Base-by-base conservation (phyloP, 2,113 vertebrate species). In the Myotis davidii region DNA sequence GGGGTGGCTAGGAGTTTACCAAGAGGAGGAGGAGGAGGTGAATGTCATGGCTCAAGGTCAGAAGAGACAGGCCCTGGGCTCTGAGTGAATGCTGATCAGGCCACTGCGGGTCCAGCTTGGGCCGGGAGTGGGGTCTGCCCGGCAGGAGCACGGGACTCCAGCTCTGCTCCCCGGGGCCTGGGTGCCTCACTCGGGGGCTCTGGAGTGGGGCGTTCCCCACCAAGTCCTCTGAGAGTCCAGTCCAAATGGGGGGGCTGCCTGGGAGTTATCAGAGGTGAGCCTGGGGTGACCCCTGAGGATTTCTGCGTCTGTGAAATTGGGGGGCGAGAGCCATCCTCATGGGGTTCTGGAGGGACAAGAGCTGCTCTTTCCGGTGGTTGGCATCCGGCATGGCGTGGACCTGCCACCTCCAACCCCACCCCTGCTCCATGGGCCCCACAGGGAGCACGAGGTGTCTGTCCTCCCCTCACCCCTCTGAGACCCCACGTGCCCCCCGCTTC, bases 311-410 rank as follows among this genome's bases (percentile, higher is more conserved):
- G 9, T 48, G 73, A 88, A 29, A 1, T 0, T 14, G 25, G 13
- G 17, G 39, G 0, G 20, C 0, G 2, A 10, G 18, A 3, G 4
- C 29, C 14, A 11, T 18, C 52, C 23, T 25, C 20, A 1, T 1
- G 1, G 61, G 54, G 5, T 25, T 37, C 21, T 2, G 32, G 39
- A 9, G 70, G n/a, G 21, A 2, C 18, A 5, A 50, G 0, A 7
- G 54, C 21, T 27, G 67, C 11, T 3, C 0, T 20, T 0, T 9
- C 2, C 1, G 45, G 23, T 0, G 11, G n/a, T 8, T 11, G 0
- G 0, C 1, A 3, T 11, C 32, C 4, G 32, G 32, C 1, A 2
- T 0, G 3, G 77, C 6, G 0, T 3, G 0, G 59, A 50, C 34
- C 37, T 3, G 17, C 3, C 0, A 7, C 17, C 50, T 5, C 0